Conservation (phyloP, 2,797 vertebrate genomes). For the Enteromius fasciolatus region DNA sequence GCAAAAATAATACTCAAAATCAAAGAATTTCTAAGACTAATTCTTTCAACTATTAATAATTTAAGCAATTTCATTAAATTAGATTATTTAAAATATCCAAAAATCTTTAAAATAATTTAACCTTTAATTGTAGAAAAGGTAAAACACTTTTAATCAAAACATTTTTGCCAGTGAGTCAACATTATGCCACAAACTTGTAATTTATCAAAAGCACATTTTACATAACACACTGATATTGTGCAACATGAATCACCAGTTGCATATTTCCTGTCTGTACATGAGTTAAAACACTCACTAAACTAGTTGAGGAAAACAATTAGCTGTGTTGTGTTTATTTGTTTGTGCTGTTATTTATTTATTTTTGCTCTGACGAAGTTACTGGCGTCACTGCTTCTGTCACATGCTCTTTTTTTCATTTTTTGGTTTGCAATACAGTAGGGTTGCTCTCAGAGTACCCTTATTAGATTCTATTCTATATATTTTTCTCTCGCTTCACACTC, state of each 20-base stretch:
- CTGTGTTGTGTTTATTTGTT: background rate
- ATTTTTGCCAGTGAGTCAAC: background rate
- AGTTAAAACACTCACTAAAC: background rate
- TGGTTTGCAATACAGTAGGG: background rate
- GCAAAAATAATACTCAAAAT: background rate
- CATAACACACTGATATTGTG: background rate
- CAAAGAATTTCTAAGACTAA: background rate
- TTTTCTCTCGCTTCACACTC: background rate
- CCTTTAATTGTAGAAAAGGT: background rate
- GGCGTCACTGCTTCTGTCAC: constrained; percentile 13
- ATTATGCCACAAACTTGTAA: background rate
- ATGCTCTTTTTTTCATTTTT: background rate
- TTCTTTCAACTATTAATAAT: background rate
- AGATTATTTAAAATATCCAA: background rate
- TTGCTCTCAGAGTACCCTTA: background rate
- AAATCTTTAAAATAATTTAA: background rate
- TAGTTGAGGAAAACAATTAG: background rate
- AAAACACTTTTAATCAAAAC: background rate
- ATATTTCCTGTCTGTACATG: background rate
- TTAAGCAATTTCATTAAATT: background rate
- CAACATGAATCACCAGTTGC: constrained; percentile 1
- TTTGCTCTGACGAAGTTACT: background rate
- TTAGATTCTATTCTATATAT: background rate
- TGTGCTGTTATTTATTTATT: background rate
- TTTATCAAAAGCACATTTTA: background rate